Percentiles rank a stretch among this genome's conserved stretches.
These are phyloP conservation scores for Calidris pugnax DNA, from an alignment of 2,113 vertebrate genomes.

Conservation along the genomic window DNA sequence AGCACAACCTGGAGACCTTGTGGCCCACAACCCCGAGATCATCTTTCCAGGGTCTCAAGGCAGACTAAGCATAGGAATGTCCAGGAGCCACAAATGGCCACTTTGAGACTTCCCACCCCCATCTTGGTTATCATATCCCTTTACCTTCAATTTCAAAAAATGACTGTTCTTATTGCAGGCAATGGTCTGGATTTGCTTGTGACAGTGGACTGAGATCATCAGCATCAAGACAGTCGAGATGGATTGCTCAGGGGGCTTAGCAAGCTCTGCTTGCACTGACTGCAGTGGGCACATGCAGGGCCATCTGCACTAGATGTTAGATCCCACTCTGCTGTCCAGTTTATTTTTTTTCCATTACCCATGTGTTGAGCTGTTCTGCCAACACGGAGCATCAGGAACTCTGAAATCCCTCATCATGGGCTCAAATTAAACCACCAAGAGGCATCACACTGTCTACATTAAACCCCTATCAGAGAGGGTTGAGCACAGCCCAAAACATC, in stretches of 20 bases:
- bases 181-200: not conserved
- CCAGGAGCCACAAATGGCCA: not conserved
- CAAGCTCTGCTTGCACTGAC: not conserved
- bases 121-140: not conserved
- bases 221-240: not conserved
- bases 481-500: not conserved
- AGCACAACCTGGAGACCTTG: not conserved
- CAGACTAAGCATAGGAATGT: not conserved
- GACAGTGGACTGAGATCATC: not conserved
- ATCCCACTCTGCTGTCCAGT: not conserved
- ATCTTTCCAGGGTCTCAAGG: not conserved
- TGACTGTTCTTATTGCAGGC: not conserved
- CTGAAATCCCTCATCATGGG: not conserved
- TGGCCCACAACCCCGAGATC: not conserved
- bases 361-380: not conserved
- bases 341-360: not conserved
- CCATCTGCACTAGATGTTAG: not conserved
- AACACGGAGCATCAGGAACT: not conserved
- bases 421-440: not conserved
- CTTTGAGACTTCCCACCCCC: not conserved
- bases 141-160: not conserved
- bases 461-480: not conserved
- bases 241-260: not conserved
- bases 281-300: not conserved
- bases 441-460: not conserved